Evolutionary conservation across 1,140 invertebrate genomes (phyloP).

Genomic region (Papilio glaucus): DNA sequence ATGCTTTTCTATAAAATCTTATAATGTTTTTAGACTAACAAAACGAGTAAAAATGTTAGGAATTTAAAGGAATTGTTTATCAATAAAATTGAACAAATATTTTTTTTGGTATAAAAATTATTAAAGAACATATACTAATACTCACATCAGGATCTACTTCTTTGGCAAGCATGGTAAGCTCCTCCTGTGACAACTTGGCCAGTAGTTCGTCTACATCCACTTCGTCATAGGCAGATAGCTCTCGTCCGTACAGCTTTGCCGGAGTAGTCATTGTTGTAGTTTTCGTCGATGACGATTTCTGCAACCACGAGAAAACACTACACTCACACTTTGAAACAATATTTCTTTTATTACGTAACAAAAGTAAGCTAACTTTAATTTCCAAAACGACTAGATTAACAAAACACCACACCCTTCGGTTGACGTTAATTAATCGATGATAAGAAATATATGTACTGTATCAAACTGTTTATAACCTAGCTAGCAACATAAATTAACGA

Average conservation of each 20-base stretch:
- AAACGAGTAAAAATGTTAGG: no score
- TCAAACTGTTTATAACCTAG: background rate
- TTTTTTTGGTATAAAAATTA: background rate
- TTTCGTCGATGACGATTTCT: conserved; percentile 93
- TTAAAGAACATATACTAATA: conserved; percentile 56
- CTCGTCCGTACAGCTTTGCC: conserved; percentile 95
- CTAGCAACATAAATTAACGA: background rate
- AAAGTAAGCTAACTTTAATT: conserved; percentile 25
- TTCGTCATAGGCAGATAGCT: conserved; percentile 96
- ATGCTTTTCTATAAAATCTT: no score
- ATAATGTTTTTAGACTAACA: no score
- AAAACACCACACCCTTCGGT: conserved; percentile 47
- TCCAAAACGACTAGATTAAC: conserved; percentile 4
- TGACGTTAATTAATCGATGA: conserved; percentile 59
- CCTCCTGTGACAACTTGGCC: conserved; percentile 95
- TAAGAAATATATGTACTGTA: conserved; percentile 31
- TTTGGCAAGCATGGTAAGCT: conserved; percentile 98
- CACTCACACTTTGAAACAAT: conserved; percentile 51
- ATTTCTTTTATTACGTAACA: conserved; percentile 43
- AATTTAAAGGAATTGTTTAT: no score
- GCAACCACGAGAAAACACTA: conserved; percentile 72
- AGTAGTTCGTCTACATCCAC: conserved; percentile 98
- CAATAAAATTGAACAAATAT: no score
- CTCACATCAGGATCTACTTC: conserved; percentile 99
- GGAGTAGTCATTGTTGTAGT: conserved; percentile 94